Percentiles rank a stretch among this genome's conserved stretches.
Evolutionary conservation across 1,140 invertebrate species (phyloP).

Genomic region (Monomorium pharaonis): DNA sequence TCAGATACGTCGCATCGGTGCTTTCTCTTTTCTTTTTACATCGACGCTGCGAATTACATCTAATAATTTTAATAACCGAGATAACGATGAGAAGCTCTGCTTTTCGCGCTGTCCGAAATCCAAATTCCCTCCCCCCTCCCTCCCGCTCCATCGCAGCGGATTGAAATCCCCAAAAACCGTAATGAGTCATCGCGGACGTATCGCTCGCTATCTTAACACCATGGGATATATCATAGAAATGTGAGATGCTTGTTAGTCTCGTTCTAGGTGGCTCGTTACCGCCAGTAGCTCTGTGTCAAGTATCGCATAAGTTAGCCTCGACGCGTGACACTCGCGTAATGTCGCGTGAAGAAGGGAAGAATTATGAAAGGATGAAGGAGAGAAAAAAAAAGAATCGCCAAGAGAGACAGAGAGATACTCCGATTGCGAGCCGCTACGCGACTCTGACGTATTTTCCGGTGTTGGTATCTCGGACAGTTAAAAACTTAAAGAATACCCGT

Average conservation of each 20-base stretch:
- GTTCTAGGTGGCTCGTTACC: constrained; percentile 76
- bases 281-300: constrained; percentile 73
- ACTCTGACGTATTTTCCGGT: background rate
- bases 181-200: constrained; percentile 40
- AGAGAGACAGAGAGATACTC: background rate
- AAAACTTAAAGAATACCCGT: background rate
- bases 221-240: constrained; percentile 67
- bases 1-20: background rate
- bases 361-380: constrained; percentile 62
- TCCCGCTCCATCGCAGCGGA: background rate
- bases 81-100: background rate
- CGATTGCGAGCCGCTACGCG: background rate
- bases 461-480: background rate
- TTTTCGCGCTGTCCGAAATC: background rate
- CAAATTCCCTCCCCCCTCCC: too few relatives aligned
- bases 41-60: background rate
- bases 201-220: constrained; percentile 48
- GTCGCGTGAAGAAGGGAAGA: constrained; percentile 45
- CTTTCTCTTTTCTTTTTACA: background rate
- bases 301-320: constrained; percentile 74
- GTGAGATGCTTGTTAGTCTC: constrained; percentile 77
- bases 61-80: background rate
- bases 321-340: constrained; percentile 66
- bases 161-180: background rate
- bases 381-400: background rate